Conservation (phyloP, 1,140 invertebrate genomes). For the Euura lappo region DNA sequence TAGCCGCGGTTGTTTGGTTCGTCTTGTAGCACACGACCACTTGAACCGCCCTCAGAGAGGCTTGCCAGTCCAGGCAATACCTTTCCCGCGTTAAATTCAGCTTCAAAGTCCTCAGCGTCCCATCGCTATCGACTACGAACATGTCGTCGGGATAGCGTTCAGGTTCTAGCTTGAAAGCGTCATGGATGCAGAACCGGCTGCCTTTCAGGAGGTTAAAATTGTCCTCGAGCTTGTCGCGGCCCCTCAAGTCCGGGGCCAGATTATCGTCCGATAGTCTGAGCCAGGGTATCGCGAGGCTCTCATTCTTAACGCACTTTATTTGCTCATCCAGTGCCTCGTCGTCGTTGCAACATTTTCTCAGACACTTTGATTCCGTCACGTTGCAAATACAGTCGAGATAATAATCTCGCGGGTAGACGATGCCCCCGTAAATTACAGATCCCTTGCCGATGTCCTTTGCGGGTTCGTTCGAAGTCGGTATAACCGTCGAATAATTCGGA, state of each 20-base stretch:
- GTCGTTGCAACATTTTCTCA: slow-evolving; percentile 55
- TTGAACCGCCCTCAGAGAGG: slow-evolving; percentile 29
- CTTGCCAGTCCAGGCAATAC: slow-evolving; percentile 48
- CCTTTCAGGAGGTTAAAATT: slow-evolving; percentile 36
- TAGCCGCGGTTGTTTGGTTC: slow-evolving; percentile 2
- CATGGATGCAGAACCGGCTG: slow-evolving; percentile 22
- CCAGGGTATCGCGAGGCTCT: neutral
- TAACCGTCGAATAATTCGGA: too few species aligned
- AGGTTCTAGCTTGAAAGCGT: slow-evolving; percentile 27
- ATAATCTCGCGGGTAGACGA: slow-evolving; percentile 26
- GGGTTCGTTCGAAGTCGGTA: neutral
- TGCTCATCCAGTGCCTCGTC: slow-evolving; percentile 41
- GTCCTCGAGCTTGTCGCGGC: slow-evolving; percentile 21
- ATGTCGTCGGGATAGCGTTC: slow-evolving; percentile 34
- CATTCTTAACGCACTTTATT: too few species aligned
- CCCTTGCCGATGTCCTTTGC: slow-evolving; percentile 23
- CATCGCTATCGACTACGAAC: slow-evolving; percentile 39
- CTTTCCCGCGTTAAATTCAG: slow-evolving; percentile 18
- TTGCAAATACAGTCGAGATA: slow-evolving; percentile 42
- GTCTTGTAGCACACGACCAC: slow-evolving; percentile 40
- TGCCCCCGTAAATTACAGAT: slow-evolving; percentile 27
- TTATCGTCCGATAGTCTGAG: slow-evolving; percentile 17
- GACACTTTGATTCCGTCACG: slow-evolving; percentile 30
- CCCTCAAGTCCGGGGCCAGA: slow-evolving; percentile 27
- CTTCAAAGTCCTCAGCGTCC: slow-evolving; percentile 23